phyloP scores from a whole-genome alignment of 53 echinoderm and acorn worm species.

The Apostichopus leukothele region DNA sequence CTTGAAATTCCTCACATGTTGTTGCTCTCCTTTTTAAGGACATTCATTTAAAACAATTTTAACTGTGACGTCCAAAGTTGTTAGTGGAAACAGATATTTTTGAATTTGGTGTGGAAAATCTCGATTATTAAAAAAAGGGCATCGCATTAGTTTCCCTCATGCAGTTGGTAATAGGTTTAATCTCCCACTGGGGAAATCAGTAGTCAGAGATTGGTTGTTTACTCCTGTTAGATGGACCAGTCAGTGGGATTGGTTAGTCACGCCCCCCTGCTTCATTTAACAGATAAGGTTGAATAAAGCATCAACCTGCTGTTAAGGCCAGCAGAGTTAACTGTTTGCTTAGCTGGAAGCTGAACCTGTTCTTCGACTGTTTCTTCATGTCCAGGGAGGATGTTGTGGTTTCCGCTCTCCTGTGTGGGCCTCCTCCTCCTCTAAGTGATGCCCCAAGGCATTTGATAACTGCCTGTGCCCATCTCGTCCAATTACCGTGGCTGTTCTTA shows the following conservation, averaged over 20 bases:
- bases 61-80: neutral
- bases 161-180: neutral
- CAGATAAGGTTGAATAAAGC: no score
- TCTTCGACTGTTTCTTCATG: neutral
- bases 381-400: conserved; percentile 19
- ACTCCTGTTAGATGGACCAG: neutral
- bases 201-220: neutral
- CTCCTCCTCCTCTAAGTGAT: conserved; percentile 23
- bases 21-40: no score
- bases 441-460: neutral
- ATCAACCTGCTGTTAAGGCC: conserved; percentile 22
- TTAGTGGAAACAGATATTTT: neutral
- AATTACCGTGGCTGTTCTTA: neutral
- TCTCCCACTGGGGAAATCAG: no score
- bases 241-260: neutral
- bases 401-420: conserved; percentile 3
- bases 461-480: neutral
- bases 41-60: no score
- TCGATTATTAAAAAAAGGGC: neutral
- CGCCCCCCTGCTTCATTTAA: conserved; percentile 13
- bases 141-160: neutral
- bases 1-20: no score
- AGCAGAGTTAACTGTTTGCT: conserved; percentile 23
- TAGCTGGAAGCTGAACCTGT: conserved; percentile 36
- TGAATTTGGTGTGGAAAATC: no score